Evolutionary conservation across 2,797 vertebrate genomes (phyloP), one percentile per base, ranked within the genome.

Genomic region (Xiphophorus birchmanni): DNA sequence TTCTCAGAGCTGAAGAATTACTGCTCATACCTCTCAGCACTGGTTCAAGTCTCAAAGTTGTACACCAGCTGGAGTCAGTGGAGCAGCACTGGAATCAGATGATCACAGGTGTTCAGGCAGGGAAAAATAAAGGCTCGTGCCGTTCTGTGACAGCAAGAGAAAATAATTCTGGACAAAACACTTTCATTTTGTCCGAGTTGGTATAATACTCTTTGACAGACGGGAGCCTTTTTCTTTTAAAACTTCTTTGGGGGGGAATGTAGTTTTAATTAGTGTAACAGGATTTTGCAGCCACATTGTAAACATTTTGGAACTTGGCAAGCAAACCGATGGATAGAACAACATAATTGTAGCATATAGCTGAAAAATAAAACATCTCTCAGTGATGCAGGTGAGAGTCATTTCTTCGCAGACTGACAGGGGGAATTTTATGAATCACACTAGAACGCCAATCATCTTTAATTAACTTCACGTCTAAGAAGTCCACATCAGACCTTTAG

Each of bases 51-150:
- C 48, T 26, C 26, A 32, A 42, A 73, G 47, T 54, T 80, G 47
- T 6, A 18, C 63, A 67, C 79, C 79, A 80, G 73, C 73, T 80
- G 73, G 73, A 80, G n/a, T 42, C 73, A 45, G 60, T 35, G 37
- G n/a, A 69, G 79, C 60, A 18, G 60, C 65, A 69, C 47, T 13
- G 11, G 37, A 65, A 75, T 50, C 47, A 67, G 18, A 48, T 47
- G 13, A 40, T 67, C 73, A 69, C 79, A 80, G 79, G 79, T 75
- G 79, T 80, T 80, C 73, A 75, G n/a, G 58, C 58, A 69, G 42
- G 69, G 47, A 69, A 52, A 80, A 67, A 54, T 52, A 75, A 21
- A 74, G 60, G 60, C n/a, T 75, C 69, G 21, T 35, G 26, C 56
- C 44, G 72, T 79, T 79, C 35, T 29, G 45, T 74, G 48, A 75